Evolutionary conservation across 2,888 invertebrate genomes (phyloP), one percentile per base, ranked within the genome.

Genomic region (Himalopsyche japonica): DNA sequence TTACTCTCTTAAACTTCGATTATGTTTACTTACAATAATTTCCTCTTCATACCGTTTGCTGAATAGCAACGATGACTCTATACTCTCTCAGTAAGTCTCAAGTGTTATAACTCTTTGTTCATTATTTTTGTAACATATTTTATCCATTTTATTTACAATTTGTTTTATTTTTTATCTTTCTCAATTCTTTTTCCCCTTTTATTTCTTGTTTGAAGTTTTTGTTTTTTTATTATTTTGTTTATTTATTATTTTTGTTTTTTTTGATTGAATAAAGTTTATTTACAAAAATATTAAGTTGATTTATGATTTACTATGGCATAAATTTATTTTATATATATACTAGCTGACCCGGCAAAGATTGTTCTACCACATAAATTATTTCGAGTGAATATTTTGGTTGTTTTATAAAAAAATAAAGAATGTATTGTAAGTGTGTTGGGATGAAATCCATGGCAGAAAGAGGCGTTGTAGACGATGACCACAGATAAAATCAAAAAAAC

Each of bases 201-300:
- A n/a, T 76, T 32, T 84, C 79, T 82, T 84, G 80, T n/a, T 76
- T 82, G 37, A 81, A 82, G 82, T 82, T 34, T 43, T 81, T 77
- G 85, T 47, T 85, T 37, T 80, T 85, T 84, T 83, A n/a, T 24
- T 76, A 82, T 82, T 83, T 32, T 77, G n/a, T 77, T n/a, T 49
- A 64, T 76, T 84, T 30, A 57, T 84, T 10, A 1, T 76, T 43
- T 57, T 78, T 82, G 34, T 70, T 32, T 80, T 84, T 76, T 57
- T 48, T 79, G 30, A 32, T 82, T 78, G 83, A 64, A 80, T 79
- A 80, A 43, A 49, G 79, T 80, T 83, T 76, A 49, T 85, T 85
- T 82, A 8, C 18, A 30, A 70, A 70, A 70, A 27, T 12, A 12
- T 30, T 4, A 12, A 15, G 27, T 27, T 27, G 2, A 70, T 70